These are phyloP conservation scores for Parelbella ahira DNA, from an alignment of 2,888 invertebrate species.

Conservation along the genomic window DNA sequence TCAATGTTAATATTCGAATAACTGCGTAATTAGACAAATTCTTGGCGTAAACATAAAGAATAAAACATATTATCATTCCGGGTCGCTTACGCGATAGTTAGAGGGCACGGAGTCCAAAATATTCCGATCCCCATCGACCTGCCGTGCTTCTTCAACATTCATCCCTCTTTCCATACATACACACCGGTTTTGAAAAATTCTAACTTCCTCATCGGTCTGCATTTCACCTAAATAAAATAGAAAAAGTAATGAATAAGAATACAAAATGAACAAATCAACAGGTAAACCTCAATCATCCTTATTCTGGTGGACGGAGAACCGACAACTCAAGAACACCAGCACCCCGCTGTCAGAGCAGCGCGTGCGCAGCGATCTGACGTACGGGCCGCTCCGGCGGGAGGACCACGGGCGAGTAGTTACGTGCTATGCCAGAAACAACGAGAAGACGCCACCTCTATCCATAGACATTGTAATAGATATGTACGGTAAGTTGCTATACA, in stretches of 20 bases:
- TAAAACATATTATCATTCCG: no score
- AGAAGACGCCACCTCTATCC: conserved; percentile 83
- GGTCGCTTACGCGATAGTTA: no score
- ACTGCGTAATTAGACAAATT: background rate
- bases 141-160: no score
- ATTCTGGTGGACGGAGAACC: conserved; percentile 85
- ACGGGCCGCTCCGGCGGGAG: conserved; percentile 81
- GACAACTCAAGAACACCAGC: conserved; percentile 80
- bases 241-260: no score
- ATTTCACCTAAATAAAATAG: no score
- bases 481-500: conserved; percentile 86
- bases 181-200: no score
- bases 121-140: no score
- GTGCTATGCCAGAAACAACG: conserved; percentile 86
- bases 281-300: conserved; percentile 84
- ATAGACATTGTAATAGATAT: conserved; percentile 84
- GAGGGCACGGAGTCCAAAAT: no score
- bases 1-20: background rate
- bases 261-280: no score
- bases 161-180: no score
- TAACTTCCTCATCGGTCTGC: no score
- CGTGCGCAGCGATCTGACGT: conserved; percentile 82
- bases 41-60: background rate
- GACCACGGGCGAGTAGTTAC: conserved; percentile 84
- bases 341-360: conserved; percentile 82